Percentiles rank a stretch among this genome's conserved stretches.
These are phyloP conservation scores for Garra rufa DNA, from an alignment of 2,113 vertebrate species.

Conservation along the genomic window DNA sequence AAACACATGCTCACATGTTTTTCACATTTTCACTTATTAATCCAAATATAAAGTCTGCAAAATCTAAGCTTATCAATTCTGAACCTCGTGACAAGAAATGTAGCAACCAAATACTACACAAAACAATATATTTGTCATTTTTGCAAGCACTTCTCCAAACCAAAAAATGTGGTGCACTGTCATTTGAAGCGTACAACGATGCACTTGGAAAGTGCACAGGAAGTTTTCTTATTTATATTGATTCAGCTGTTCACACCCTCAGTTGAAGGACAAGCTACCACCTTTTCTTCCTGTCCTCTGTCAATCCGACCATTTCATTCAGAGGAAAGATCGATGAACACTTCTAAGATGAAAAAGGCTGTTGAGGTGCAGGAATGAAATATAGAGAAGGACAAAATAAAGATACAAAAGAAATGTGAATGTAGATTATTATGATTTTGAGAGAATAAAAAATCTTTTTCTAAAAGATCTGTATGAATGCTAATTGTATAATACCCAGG, in stretches of 20 bases:
- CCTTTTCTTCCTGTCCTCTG: slow-evolving; percentile 10
- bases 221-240: slow-evolving; percentile 15
- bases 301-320: background rate
- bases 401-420: background rate
- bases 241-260: slow-evolving; percentile 16
- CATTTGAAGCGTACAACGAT: background rate
- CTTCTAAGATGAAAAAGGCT: background rate
- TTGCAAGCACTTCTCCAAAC: background rate
- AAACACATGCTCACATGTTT: background rate
- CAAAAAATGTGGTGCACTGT: background rate
- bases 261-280: background rate
- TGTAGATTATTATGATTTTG: too few relatives aligned
- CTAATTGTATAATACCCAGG: too few relatives aligned
- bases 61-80: background rate
- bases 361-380: background rate
- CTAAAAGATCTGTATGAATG: too few relatives aligned
- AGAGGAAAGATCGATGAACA: background rate
- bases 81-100: background rate
- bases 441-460: slow-evolving; percentile 3
- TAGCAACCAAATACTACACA: background rate
- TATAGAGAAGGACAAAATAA: slow-evolving; percentile 26
- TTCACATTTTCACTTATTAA: background rate
- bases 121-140: background rate
- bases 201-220: background rate
- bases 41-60: background rate